Percentiles rank a stretch among this genome's conserved stretches.
Evolutionary conservation across 2,797 vertebrate species (phyloP).

Genomic region (Artibeus lituratus): DNA sequence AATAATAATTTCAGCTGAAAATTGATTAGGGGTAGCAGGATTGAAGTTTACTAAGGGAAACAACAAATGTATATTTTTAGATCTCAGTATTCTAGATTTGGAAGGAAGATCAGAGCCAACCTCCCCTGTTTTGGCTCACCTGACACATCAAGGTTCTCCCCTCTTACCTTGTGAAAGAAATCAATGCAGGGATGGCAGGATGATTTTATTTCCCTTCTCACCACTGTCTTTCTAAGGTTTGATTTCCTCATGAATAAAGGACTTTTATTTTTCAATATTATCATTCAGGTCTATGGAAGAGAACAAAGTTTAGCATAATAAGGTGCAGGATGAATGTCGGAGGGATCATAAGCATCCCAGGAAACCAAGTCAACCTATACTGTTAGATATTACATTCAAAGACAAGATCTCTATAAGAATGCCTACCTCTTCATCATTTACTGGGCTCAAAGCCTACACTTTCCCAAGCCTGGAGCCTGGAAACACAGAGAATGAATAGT

Average conservation of each 20-base stretch:
- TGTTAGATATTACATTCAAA: background rate
- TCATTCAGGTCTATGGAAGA: background rate
- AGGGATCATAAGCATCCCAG: background rate
- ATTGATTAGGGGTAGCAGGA: background rate
- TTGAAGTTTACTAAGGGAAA: background rate
- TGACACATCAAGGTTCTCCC: background rate
- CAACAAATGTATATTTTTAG: background rate
- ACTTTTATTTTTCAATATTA: background rate
- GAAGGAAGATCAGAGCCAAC: background rate
- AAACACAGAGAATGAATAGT: background rate
- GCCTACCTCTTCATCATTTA: background rate
- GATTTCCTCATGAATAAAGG: background rate
- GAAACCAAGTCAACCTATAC: background rate
- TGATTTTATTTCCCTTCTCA: background rate
- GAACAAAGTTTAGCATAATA: background rate
- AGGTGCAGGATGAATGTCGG: background rate
- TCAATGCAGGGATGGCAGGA: background rate
- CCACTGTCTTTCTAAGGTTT: background rate
- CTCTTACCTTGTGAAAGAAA: background rate
- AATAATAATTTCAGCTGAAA: background rate
- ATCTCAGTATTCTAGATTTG: background rate
- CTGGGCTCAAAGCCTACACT: background rate
- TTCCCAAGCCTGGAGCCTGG: background rate
- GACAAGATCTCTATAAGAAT: background rate
- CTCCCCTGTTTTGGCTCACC: background rate